Evolutionary conservation across 2,797 vertebrate genomes (phyloP), one percentile per base, ranked within the genome.

Genomic region (Crypturellus tataupa): DNA sequence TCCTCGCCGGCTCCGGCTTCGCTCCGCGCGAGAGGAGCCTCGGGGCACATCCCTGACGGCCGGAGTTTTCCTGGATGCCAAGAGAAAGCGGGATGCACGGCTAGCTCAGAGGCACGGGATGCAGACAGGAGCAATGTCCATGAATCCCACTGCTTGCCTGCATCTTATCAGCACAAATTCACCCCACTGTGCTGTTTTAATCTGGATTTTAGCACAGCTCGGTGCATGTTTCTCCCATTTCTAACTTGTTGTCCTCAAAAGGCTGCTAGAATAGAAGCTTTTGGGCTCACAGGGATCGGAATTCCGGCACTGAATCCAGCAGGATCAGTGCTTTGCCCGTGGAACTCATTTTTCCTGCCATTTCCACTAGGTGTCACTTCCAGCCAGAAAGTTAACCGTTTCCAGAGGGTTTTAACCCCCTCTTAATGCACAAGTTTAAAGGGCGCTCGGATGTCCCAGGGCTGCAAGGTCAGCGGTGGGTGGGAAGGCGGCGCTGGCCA

Each of bases 291-390:
- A 6, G 56, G 12, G 63, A 13, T 8, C 19, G 6, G 1, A 35
- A 12, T 44, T 69, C 29, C 11, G 8, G 51, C 21, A 9, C 64
- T 8, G 15, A 59, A 13, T 1, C 44, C 27, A 5, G 0, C 27
- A 10, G 46, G 33, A 35, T 23, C 31, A 1, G 35, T 5, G 2
- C 33, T 81, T 67, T 4, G 56, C 91, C 95, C 9, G 79, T 1
- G 31, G 58, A 73, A 0, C 65, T 73, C 25, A 64, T 47, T 64
- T 82, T 81, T n/a, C 91, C 91, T 67, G 80, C 77, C 75, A 1
- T 67, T 94, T 87, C 94, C 97, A 94, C 96, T 97, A 97, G 97
- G 69, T 97, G 97, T 97, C 97, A 95, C 96, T 77, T 94, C 62
- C 82, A 95, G 87, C 89, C 91, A 69, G 87, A 21, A 71, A 96